Conservation (phyloP, 2,888 invertebrate species). For the Tetrapedia diversipes region DNA sequence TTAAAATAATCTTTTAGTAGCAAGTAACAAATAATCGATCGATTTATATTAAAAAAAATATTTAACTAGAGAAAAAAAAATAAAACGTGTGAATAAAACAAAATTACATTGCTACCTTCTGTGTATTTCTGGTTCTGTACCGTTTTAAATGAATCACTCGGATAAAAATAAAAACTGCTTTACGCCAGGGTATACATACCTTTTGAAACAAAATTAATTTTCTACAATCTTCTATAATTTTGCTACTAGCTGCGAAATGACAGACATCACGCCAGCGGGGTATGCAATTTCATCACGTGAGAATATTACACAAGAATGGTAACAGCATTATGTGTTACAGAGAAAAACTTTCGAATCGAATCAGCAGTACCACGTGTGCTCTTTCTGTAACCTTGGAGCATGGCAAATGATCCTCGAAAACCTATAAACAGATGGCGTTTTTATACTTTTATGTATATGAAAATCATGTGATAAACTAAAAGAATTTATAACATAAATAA, state of each 20-base stretch:
- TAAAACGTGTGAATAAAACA: not conserved
- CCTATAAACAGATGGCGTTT: not conserved
- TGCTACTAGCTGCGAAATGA: not conserved
- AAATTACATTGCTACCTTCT: not conserved
- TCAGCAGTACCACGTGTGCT: not conserved
- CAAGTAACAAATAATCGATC: not conserved
- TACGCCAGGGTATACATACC: no score
- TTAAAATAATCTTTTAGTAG: not conserved
- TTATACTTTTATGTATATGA: not conserved
- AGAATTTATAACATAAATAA: not conserved
- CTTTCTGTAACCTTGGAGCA: not conserved
- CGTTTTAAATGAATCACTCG: not conserved
- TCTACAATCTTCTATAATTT: slow-evolving; percentile 22
- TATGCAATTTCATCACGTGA: slow-evolving; percentile 28
- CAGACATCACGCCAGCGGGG: not conserved
- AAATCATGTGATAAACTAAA: not conserved
- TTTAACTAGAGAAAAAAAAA: not conserved
- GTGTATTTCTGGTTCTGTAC: not conserved
- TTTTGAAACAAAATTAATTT: not conserved
- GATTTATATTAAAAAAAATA: not conserved
- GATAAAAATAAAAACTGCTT: slow-evolving; percentile 9
- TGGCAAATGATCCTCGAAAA: not conserved
- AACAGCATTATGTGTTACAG: not conserved
- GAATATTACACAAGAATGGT: slow-evolving; percentile 21
- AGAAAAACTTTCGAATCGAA: slow-evolving; percentile 6